phyloP scores from a whole-genome alignment of 2,113 vertebrate species.

The Coptodon bakossiorum region DNA sequence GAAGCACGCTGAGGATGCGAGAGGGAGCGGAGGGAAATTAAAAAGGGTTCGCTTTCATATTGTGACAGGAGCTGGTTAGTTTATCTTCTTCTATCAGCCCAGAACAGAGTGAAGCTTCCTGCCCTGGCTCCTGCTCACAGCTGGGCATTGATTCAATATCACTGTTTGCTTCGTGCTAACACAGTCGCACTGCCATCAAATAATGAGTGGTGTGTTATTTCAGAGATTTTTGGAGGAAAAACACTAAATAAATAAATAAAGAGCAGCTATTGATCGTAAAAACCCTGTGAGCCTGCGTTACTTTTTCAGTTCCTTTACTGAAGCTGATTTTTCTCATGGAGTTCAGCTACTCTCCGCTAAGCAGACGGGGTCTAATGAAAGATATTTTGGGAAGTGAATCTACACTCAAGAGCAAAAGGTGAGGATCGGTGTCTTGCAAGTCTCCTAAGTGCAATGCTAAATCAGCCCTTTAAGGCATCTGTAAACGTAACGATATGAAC shows the following conservation, averaged over 20 bases:
- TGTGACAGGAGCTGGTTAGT: slow-evolving; percentile 7
- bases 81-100: background rate
- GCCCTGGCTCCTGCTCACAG: background rate
- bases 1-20: background rate
- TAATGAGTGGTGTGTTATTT: background rate
- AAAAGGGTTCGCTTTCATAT: background rate
- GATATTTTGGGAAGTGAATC: background rate
- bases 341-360: background rate
- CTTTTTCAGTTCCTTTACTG: background rate
- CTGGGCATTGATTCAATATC: slow-evolving; percentile 11
- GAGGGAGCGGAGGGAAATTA: background rate
- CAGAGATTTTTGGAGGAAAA: background rate
- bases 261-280: background rate
- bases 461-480: background rate
- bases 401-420: background rate
- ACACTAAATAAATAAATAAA: background rate
- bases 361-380: background rate
- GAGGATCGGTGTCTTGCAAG: background rate
- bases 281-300: rapidly evolving
- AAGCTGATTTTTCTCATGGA: background rate
- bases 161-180: background rate
- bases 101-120: slow-evolving; percentile 1
- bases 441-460: background rate
- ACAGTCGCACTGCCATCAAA: background rate
- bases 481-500: background rate